Evolutionary conservation across 2,797 vertebrate species (phyloP), one percentile per base, ranked within the genome.

Genomic region (Onychomys leucogaster): DNA sequence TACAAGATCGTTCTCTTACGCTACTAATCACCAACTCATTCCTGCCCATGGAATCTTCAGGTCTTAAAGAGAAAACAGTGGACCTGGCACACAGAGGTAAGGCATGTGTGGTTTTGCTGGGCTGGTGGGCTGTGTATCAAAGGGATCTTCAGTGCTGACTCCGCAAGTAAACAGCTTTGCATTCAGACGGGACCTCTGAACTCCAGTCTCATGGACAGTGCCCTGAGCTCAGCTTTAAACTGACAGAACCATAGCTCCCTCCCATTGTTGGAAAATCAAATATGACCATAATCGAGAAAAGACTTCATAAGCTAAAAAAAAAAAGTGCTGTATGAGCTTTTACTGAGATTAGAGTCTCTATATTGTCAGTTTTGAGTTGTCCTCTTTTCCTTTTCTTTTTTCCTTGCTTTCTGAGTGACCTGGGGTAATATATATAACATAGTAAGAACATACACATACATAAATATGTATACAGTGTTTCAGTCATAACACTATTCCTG

Each of bases 1-100:
- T 85, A 81, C 59, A 94, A 91, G 94, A 85, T 95, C 85, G 46
- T 81, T 96, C 91, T 97, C 95, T 95, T 96, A 89, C 63, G 82
- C 94, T 94, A 43, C 78, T 82, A 96, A 96, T 97, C 87, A 77
- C 82, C 52, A 67, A 11, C 75, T 65, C 78, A 0, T 96, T 92
- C 86, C 78, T 75, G 46, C 92, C 85, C 85, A 94, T 55, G 75
- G 59, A 90, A 83, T 80, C 82, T 91, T 96, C 57, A 89, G 43
- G 37, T 96, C 82, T 97, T 92, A 77, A 90, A 76, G 80, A 76
- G 83, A 94, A 97, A 97, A 96, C 78, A 94, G 52, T 73, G 85
- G 76, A 81, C 94, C 82, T 95, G 85, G 90, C 83, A 95, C 89
- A n/a, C 94, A 95, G 95, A 94, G 63, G 67, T 32, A 81, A 92